Conservation (phyloP, 2,888 invertebrate species). For the Eurytoma californica region DNA sequence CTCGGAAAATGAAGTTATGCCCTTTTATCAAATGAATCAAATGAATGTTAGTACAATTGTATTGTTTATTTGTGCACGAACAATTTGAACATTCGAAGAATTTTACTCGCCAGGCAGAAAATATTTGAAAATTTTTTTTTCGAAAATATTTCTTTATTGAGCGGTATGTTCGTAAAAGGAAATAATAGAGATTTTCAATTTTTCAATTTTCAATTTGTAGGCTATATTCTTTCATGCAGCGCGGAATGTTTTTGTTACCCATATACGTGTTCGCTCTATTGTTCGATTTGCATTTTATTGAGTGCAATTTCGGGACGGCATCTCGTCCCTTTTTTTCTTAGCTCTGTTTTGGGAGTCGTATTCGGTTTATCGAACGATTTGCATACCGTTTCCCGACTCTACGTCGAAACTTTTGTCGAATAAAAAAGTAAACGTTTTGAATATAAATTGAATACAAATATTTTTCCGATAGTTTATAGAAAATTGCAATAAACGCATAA, state of each 20-base stretch:
- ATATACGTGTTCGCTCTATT: constrained; percentile 24
- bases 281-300: constrained; percentile 51
- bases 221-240: background rate
- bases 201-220: constrained; percentile 32
- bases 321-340: background rate
- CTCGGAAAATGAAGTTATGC: no score
- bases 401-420: background rate
- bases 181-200: no score
- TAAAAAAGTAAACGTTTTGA: background rate
- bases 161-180: no score
- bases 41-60: no score
- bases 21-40: no score
- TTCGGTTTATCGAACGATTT: constrained; percentile 28
- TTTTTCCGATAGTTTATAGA: no score
- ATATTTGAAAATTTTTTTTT: no score
- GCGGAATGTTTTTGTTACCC: background rate
- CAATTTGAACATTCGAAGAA: background rate
- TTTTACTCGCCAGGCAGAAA: no score
- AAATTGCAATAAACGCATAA: no score
- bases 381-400: background rate
- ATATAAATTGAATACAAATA: constrained; percentile 19
- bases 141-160: no score
- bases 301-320: constrained; percentile 23
- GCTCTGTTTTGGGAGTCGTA: constrained; percentile 3
- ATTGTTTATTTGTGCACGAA: background rate